Conservation (phyloP, 2,797 vertebrate species). For the Potorous gilbertii region DNA sequence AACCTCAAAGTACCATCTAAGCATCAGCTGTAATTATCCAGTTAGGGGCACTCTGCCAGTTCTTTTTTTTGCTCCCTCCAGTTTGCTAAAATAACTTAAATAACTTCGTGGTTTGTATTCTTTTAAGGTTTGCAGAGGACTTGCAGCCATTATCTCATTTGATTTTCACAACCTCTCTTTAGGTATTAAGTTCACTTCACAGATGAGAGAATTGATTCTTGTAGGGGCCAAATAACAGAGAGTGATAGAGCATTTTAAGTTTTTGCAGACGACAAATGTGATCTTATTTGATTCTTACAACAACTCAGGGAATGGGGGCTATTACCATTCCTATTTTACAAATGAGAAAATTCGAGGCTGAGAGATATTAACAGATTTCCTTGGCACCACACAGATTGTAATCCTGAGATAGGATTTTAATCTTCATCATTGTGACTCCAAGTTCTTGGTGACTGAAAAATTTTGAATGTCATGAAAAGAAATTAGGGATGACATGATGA, state of each 20-base stretch:
- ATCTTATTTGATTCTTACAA: not conserved
- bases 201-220: not conserved
- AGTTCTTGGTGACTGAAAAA: not conserved
- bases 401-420: not conserved
- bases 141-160: not conserved
- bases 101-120: no score
- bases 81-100: not conserved
- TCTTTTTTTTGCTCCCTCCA: not conserved
- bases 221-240: not conserved
- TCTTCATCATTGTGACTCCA: not conserved
- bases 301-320: not conserved
- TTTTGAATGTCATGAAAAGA: not conserved
- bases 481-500: not conserved
- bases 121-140: not conserved
- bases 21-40: not conserved
- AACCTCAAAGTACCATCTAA: not conserved
- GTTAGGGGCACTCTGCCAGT: not conserved
- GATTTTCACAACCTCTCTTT: not conserved
- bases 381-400: no score
- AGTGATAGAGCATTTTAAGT: not conserved
- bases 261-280: not conserved
- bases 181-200: not conserved
- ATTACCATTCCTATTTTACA: not conserved
- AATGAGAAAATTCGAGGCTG: not conserved
- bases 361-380: not conserved